Evolutionary conservation across 2,888 invertebrate species (phyloP).

Genomic region (Cephus rjabovi): DNA sequence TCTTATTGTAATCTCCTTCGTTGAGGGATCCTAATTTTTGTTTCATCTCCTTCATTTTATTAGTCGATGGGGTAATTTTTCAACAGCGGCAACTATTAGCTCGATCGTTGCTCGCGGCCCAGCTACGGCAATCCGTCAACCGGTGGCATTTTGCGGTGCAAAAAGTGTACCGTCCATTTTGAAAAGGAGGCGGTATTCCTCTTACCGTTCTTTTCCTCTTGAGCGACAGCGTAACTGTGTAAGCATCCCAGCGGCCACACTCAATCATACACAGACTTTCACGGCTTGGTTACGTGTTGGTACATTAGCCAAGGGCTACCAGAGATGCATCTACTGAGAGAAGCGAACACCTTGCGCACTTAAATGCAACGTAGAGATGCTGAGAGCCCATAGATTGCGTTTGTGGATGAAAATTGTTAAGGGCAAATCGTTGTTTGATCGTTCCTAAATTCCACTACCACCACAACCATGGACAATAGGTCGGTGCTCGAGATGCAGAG

Average conservation of each 20-base stretch:
- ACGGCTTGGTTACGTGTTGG: constrained; percentile 33
- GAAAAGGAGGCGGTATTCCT: constrained; percentile 4
- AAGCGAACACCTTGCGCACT: constrained; percentile 42
- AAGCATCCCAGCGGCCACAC: constrained; percentile 41
- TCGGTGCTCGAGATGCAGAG: constrained; percentile 25
- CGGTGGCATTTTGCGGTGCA: constrained; percentile 9
- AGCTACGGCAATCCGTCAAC: constrained; percentile 1
- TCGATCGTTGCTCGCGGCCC: neutral
- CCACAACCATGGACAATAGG: constrained; percentile 24
- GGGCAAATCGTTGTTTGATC: constrained; percentile 46
- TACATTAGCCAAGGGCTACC: constrained; percentile 29
- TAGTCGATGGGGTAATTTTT: neutral
- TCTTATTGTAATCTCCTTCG: neutral
- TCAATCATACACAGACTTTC: constrained; percentile 39
- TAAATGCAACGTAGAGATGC: constrained; percentile 26
- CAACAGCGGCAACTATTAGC: neutral
- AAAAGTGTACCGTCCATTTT: constrained; percentile 5
- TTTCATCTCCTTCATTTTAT: neutral
- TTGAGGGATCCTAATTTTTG: neutral
- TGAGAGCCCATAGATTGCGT: constrained; percentile 18
- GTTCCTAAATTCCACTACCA: constrained; percentile 41
- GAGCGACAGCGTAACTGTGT: constrained; percentile 39
- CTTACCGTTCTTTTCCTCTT: constrained; percentile 23
- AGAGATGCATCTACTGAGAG: constrained; percentile 16
- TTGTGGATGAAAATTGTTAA: constrained; percentile 47